A percentile compares a stretch with the other conserved stretches of the same genome.
Evolutionary conservation across 2,888 invertebrate genomes (phyloP).

Genomic region (Polyploca ridens): DNA sequence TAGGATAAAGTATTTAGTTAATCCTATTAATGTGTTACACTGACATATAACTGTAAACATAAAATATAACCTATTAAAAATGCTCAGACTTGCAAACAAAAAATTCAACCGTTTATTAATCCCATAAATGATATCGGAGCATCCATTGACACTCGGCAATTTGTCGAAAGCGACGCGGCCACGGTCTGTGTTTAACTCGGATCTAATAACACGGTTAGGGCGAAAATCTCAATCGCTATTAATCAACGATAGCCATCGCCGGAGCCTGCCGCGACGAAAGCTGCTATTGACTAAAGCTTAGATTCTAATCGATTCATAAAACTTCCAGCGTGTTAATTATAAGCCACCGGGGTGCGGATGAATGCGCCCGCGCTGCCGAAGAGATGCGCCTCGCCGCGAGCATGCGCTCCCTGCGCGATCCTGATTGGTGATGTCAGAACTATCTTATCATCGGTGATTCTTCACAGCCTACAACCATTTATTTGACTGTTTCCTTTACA

Average conservation of each 20-base stretch:
- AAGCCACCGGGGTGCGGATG: slow-evolving; percentile 79
- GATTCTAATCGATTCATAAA: slow-evolving; percentile 84
- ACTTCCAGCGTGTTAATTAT: slow-evolving; percentile 84
- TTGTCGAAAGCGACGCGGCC: slow-evolving; percentile 67
- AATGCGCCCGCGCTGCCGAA: slow-evolving; percentile 46
- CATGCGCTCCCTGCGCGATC: slow-evolving; percentile 56
- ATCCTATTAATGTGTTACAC: too few species aligned
- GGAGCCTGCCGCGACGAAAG: slow-evolving; percentile 71
- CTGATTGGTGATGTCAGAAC: slow-evolving; percentile 66
- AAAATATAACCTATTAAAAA: neutral
- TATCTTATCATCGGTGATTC: slow-evolving; percentile 72
- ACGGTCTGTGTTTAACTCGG: slow-evolving; percentile 64
- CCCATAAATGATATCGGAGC: slow-evolving; percentile 59
- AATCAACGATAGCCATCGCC: slow-evolving; percentile 78
- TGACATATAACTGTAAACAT: neutral
- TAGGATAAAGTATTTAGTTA: too few species aligned
- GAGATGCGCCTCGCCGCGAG: slow-evolving; percentile 52
- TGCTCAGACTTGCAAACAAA: slow-evolving; percentile 21
- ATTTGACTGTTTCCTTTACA: slow-evolving; percentile 60
- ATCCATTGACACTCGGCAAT: slow-evolving; percentile 69
- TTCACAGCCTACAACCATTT: slow-evolving; percentile 61
- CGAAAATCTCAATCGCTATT: slow-evolving; percentile 82
- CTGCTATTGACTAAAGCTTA: slow-evolving; percentile 84
- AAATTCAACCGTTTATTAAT: slow-evolving; percentile 19
- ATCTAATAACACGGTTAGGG: slow-evolving; percentile 75